Evolutionary conservation across 2,113 vertebrate genomes (phyloP), one percentile per base, ranked within the genome.

Genomic region (Xenopus laevis): DNA sequence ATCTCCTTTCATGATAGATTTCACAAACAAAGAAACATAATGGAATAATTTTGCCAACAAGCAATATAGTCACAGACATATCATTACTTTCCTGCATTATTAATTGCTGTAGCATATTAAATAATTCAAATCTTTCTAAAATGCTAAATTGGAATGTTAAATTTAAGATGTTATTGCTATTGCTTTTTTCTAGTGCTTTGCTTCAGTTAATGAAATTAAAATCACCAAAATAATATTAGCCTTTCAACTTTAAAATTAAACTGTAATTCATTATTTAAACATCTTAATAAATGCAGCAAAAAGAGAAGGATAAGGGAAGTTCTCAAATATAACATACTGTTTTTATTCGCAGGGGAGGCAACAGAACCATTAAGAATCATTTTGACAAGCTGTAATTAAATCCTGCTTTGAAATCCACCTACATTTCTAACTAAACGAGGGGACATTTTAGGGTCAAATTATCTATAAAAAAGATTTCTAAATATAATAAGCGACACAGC

Each of bases 41-140:
- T 53, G 52, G 46, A 57, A 27, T 61, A 44, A 27, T 52, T 68
- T 23, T 75, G 33, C 45, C 50, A 20, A 65, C 55, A 65, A 73
- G 65, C 50, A 75, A 60, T 46, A 52, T 62, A 61, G 45, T 44
- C 57, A 12, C 47, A 50, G 47, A 55, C 15, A 55, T n/a, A 55
- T n/a, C 53, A 69, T 76, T 69, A 55, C 46, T 52, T 58, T n/a
- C 10, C 18, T 69, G 17, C 15, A 62, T 76, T 55, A 76, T 69
- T 76, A 76, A 76, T 69, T 45, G 68, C 27, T 30, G 50, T 8
- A 15, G 44, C 46, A 20, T 64, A 53, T 57, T 76, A 69, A 76
- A 76, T 76, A 44, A 76, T 76, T 76, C 45, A 75, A 75, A 6
- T 44, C 73, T 33, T 63, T 75, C 15, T 63, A 75, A 52, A 75